Percentiles rank a stretch among this genome's conserved stretches.
Evolutionary conservation across 2,113 vertebrate genomes (phyloP).

Genomic region (Dromiciops gliroides): DNA sequence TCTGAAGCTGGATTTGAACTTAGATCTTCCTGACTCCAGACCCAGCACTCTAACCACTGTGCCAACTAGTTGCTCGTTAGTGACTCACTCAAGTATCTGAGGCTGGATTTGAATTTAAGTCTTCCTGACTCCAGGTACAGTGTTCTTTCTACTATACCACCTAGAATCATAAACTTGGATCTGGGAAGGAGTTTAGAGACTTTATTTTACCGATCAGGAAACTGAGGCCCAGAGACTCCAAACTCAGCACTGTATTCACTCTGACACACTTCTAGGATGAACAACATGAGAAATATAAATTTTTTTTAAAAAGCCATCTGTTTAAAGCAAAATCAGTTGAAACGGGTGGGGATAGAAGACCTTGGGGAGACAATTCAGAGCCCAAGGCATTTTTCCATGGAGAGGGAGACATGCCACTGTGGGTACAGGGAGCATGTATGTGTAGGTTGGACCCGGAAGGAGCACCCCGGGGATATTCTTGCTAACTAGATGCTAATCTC

Average conservation of each 20-base stretch:
- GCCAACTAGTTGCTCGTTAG: too few relatives aligned
- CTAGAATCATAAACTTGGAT: neutral
- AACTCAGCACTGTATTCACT: too few relatives aligned
- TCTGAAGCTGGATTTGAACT: too few relatives aligned
- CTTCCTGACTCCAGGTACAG: neutral
- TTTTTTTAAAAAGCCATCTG: neutral
- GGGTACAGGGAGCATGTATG: neutral
- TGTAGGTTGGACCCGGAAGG: too few relatives aligned
- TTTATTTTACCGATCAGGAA: too few relatives aligned
- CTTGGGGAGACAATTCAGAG: neutral
- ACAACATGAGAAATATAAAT: neutral
- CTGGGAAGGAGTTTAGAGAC: neutral
- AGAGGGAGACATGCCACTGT: neutral
- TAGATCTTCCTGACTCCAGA: too few relatives aligned
- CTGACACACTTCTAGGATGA: neutral
- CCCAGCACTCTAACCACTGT: too few relatives aligned
- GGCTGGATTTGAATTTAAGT: too few relatives aligned
- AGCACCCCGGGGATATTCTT: too few relatives aligned
- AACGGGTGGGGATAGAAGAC: neutral
- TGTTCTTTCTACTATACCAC: neutral
- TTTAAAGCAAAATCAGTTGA: neutral
- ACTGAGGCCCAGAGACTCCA: too few relatives aligned
- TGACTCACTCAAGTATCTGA: too few relatives aligned
- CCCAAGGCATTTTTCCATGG: neutral
- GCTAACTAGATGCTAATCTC: neutral